phyloP scores from a whole-genome alignment of 2,797 vertebrate genomes.

The Spinibarbus caldwelli region DNA sequence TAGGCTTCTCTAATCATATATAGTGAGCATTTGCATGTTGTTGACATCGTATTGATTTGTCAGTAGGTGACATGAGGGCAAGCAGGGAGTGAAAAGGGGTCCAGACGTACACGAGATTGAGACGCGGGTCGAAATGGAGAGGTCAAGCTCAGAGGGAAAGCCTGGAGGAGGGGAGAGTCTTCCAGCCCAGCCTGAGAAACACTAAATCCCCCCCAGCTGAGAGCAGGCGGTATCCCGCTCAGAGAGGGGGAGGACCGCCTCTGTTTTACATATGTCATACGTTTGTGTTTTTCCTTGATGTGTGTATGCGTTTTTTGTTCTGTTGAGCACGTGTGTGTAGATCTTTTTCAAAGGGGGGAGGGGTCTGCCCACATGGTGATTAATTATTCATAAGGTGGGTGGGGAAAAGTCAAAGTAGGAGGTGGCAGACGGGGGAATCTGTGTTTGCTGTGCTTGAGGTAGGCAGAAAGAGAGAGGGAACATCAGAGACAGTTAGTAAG shows the following conservation, averaged over 20 bases:
- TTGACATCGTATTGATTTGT: conserved; percentile 66
- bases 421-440: conserved; percentile 74
- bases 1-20: conserved; percentile 64
- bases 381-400: conserved; percentile 80
- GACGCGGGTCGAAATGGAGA: conserved; percentile 58
- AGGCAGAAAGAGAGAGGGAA: conserved; percentile 55
- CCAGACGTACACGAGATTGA: conserved; percentile 62
- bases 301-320: conserved; percentile 39
- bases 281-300: conserved; percentile 40
- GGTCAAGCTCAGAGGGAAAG: conserved; percentile 55
- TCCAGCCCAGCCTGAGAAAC: conserved; percentile 47
- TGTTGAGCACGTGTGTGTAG: conserved; percentile 29
- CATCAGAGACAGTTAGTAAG: conserved; percentile 30
- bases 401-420: conserved; percentile 69
- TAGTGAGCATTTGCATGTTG: conserved; percentile 69
- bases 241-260: conserved; percentile 21
- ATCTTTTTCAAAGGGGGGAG: conserved; percentile 48
- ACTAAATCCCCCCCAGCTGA: conserved; percentile 60
- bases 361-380: conserved; percentile 62
- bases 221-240: neutral
- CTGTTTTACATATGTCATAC: conserved; percentile 39
- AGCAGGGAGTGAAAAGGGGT: conserved; percentile 3
- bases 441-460: conserved; percentile 47
- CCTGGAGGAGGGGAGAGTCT: conserved; percentile 40
- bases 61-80: conserved; percentile 33